A percentile compares a stretch with the other conserved stretches of the same genome.
phyloP scores from a whole-genome alignment of 1,140 invertebrate species.

The Lepidurus packardi region DNA sequence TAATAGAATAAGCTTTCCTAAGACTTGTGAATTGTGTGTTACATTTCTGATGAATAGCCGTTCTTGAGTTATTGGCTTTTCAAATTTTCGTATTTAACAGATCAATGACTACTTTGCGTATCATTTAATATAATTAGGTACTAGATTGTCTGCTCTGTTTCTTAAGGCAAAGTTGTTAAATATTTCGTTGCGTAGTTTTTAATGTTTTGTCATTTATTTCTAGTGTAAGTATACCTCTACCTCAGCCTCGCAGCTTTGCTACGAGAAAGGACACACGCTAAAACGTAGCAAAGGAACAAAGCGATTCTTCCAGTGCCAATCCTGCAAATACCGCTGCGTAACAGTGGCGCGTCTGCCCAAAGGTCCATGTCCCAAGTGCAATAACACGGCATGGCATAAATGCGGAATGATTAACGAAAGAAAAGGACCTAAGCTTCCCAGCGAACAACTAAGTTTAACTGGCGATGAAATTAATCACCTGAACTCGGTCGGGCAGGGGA shows the following conservation, averaged over 20 bases:
- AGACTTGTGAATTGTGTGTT: constrained; percentile 3
- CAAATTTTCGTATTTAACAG: too few species aligned
- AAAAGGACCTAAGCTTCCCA: constrained; percentile 25
- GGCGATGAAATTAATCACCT: constrained; percentile 34
- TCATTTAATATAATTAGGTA: too few species aligned
- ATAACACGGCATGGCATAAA: constrained; percentile 63
- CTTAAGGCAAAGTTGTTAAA: too few species aligned
- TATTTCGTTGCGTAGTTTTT: not conserved
- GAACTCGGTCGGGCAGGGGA: not conserved
- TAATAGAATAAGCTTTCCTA: not conserved
- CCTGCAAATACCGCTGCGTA: constrained; percentile 75
- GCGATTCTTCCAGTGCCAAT: constrained; percentile 81
- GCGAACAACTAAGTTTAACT: constrained; percentile 26
- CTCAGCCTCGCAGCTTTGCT: constrained; percentile 75
- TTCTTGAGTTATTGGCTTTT: too few species aligned
- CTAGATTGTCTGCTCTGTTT: too few species aligned
- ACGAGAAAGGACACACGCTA: constrained; percentile 68
- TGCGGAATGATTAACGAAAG: constrained; percentile 56
- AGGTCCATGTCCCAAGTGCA: constrained; percentile 69
- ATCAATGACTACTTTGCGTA: too few species aligned
- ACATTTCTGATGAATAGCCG: not conserved
- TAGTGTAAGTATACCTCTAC: constrained; percentile 83
- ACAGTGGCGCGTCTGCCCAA: constrained; percentile 70
- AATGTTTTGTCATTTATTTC: constrained; percentile 38
- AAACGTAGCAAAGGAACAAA: constrained; percentile 68